Evolutionary conservation across 2,888 invertebrate genomes (phyloP).

Genomic region (Stratiomys singularior): DNA sequence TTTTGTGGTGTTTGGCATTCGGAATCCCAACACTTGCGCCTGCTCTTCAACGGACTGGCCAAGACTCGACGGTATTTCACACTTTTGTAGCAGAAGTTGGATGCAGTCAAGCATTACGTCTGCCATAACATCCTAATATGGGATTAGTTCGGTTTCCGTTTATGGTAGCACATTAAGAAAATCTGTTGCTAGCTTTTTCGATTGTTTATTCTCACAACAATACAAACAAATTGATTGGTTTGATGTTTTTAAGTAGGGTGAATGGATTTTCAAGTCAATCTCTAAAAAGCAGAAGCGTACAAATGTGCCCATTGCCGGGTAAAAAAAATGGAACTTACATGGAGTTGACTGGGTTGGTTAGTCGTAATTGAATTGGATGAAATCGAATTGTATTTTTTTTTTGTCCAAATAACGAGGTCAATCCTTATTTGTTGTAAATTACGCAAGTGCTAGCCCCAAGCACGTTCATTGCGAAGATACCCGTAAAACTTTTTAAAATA

Average conservation of each 20-base stretch:
- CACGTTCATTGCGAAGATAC: no score
- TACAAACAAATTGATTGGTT: slow-evolving; percentile 36
- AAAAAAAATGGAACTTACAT: background rate
- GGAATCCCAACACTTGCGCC: slow-evolving; percentile 34
- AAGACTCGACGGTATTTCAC: background rate
- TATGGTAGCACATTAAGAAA: slow-evolving; percentile 40
- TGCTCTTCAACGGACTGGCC: slow-evolving; percentile 17
- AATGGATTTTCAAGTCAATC: slow-evolving; percentile 3
- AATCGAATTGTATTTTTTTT: slow-evolving; percentile 6
- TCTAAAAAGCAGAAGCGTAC: background rate
- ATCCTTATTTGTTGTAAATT: background rate
- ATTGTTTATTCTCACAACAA: slow-evolving; percentile 36
- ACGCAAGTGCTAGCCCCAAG: background rate
- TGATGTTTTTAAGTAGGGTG: slow-evolving; percentile 6
- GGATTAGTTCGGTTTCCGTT: slow-evolving; percentile 40
- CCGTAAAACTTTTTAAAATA: no score
- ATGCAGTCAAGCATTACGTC: slow-evolving; percentile 2
- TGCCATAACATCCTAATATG: slow-evolving; percentile 43
- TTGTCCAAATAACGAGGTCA: background rate
- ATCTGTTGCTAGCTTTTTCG: slow-evolving; percentile 41
- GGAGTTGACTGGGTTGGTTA: background rate
- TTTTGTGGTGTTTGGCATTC: background rate
- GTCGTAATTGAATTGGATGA: slow-evolving; percentile 9
- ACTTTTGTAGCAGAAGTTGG: background rate
- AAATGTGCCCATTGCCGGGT: no score